Base-by-base conservation (phyloP, 2,797 vertebrate species). In the Clarias laeviceps region DNA sequence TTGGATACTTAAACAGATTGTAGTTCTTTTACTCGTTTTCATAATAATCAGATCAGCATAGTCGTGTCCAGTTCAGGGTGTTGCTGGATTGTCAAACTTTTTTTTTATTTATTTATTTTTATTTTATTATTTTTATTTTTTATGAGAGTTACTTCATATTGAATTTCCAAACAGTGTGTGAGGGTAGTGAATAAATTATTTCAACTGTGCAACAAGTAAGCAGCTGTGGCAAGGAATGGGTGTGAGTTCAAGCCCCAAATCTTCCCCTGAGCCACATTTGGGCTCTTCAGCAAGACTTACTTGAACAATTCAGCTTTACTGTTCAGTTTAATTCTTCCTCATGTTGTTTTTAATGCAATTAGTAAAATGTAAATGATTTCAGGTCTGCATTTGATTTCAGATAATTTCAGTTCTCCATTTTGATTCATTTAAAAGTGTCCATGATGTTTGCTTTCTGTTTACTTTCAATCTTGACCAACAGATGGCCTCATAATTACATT, bases 401-500 rank as follows among this genome's bases (percentile, higher is more conserved):
- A 50, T 54, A 12, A 54, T 54, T 54, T 64, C 24, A 64, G 61
- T n/a, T 24, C 72, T 74, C 45, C 45, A 54, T 70, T 70, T 24
- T 40, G 4, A 72, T 72, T 72, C 37, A 3, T 24, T 17, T n/a
- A 22, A 22, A 37, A 69, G 18, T 50, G 40, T 14, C 40, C n/a
- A 54, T 27, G 27, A 57, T 18, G 5, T 22, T 76, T 57, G 27
- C 50, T 56, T 76, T 32, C 17, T 27, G 1, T 57, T 57, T 32
- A 22, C 29, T 57, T 34, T 77, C 74, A 59, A 29, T 59, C 56
- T 34, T 34, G 56, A 77, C 74, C 74, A 59, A 77, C 56, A 37
- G 74, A 59, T 59, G 56, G 54, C 74, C 74, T 59, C 29, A 56
- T 14, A 32, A 34, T 34, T 57, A 77, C 54, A 29, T 18, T 76